These are phyloP conservation scores for Chunga burmeisteri DNA, from an alignment of 2,113 vertebrate species.

Conservation along the genomic window DNA sequence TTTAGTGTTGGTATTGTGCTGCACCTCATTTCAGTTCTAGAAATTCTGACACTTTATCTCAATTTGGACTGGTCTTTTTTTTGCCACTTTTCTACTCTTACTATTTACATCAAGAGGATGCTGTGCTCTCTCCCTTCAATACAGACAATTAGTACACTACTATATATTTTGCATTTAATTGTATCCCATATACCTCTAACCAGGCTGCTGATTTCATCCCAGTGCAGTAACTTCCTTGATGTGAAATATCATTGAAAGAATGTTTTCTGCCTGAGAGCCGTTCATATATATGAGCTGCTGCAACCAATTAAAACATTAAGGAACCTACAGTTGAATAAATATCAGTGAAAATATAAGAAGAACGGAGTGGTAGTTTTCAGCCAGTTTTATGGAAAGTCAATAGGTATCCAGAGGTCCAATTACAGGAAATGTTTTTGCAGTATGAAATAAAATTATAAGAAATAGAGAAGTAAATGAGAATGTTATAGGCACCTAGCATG, in stretches of 20 bases:
- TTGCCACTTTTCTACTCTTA: neutral
- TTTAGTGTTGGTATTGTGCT: neutral
- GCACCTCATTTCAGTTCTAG: neutral
- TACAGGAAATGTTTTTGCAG: conserved; percentile 51
- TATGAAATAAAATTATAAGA: conserved; percentile 25
- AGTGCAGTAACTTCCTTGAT: neutral
- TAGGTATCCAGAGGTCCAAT: conserved; percentile 43
- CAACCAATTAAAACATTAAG: conserved; percentile 47
- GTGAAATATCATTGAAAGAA: neutral
- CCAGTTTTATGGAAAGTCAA: conserved; percentile 22
- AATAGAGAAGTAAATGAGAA: conserved; percentile 35
- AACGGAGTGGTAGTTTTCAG: neutral
- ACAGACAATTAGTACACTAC: neutral
- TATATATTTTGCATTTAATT: neutral
- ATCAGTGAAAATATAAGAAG: conserved; percentile 1
- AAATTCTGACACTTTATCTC: neutral
- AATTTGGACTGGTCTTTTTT: neutral
- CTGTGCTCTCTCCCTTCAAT: neutral
- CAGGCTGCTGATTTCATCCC: neutral
- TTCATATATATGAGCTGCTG: neutral
- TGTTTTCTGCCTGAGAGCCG: neutral
- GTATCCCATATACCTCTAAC: neutral
- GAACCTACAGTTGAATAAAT: conserved; percentile 27
- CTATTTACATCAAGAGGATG: neutral
- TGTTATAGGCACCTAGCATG: conserved; percentile 12